Conservation (phyloP, 2,888 invertebrate species). For the Agriopis marginaria region DNA sequence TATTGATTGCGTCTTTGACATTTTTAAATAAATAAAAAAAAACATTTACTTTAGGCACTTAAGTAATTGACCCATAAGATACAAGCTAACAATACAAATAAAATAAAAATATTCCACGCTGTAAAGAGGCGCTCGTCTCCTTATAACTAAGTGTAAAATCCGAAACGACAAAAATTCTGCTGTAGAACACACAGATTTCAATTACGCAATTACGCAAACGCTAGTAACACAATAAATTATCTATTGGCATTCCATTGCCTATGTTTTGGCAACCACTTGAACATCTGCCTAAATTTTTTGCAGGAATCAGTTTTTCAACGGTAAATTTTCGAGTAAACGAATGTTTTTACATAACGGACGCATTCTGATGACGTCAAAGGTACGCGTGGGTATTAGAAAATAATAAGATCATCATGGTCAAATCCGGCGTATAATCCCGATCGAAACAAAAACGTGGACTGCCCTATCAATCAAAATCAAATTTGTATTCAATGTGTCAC, state of each 20-base stretch:
- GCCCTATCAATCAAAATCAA: conserved; percentile 10
- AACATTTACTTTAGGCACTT: too few species aligned
- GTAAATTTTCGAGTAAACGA: conserved; percentile 17
- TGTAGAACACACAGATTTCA: conserved; percentile 10
- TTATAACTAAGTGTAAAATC: too few species aligned
- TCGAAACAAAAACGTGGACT: conserved; percentile 7
- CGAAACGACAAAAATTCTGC: neutral
- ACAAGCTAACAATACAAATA: too few species aligned
- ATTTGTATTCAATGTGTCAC: conserved; percentile 19
- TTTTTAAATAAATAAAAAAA: too few species aligned
- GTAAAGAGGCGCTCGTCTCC: too few species aligned
- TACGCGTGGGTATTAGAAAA: conserved; percentile 17
- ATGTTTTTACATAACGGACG: conserved; percentile 16
- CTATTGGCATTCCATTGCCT: conserved; percentile 13
- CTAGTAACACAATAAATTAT: conserved; percentile 9
- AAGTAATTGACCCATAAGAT: too few species aligned
- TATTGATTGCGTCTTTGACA: too few species aligned
- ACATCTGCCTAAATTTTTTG: conserved; percentile 15
- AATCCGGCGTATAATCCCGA: conserved; percentile 16
- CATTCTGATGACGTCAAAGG: conserved; percentile 15
- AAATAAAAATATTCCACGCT: too few species aligned
- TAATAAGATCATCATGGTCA: conserved; percentile 15
- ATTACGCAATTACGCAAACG: conserved; percentile 5
- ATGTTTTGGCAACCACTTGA: conserved; percentile 15
- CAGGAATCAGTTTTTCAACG: conserved; percentile 14